Percentiles rank a stretch among this genome's conserved stretches.
Evolutionary conservation across 1,140 invertebrate species (phyloP).

Genomic region (Teleopsis dalmanni): DNA sequence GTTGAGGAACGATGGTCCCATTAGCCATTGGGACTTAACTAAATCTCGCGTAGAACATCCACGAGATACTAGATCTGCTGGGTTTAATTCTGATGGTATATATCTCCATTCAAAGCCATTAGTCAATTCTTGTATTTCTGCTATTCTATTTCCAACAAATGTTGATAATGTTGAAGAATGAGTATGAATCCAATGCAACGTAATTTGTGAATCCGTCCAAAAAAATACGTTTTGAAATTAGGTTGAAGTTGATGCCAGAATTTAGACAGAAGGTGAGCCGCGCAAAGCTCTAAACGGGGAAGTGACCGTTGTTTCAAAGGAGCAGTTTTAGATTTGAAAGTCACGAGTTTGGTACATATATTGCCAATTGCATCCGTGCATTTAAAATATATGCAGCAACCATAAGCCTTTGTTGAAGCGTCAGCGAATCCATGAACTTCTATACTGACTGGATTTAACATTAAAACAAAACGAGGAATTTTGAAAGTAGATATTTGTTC

Average conservation of each 20-base stretch:
- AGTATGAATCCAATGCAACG: too few relatives aligned
- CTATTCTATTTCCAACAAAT: too few relatives aligned
- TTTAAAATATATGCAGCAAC: background rate
- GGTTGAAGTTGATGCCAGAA: background rate
- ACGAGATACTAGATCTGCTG: too few relatives aligned
- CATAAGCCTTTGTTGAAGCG: constrained; percentile 1
- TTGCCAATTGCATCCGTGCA: background rate
- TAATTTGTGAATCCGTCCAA: too few relatives aligned
- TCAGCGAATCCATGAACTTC: background rate
- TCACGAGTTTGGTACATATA: background rate
- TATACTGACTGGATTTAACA: background rate
- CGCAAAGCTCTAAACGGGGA: constrained; percentile 5
- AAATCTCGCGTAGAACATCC: too few relatives aligned
- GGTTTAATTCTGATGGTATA: too few relatives aligned
- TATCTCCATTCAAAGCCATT: too few relatives aligned
- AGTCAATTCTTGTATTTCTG: too few relatives aligned
- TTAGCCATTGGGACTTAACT: too few relatives aligned
- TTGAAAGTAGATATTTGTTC: background rate
- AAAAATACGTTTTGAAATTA: too few relatives aligned
- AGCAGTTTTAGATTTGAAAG: constrained; percentile 5
- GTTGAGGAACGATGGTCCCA: too few relatives aligned
- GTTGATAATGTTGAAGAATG: too few relatives aligned
- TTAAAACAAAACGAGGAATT: background rate
- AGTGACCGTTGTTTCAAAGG: constrained; percentile 2
- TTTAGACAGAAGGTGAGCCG: background rate